Conservation (phyloP, 1,140 invertebrate genomes). For the Hyphantria cunea region DNA sequence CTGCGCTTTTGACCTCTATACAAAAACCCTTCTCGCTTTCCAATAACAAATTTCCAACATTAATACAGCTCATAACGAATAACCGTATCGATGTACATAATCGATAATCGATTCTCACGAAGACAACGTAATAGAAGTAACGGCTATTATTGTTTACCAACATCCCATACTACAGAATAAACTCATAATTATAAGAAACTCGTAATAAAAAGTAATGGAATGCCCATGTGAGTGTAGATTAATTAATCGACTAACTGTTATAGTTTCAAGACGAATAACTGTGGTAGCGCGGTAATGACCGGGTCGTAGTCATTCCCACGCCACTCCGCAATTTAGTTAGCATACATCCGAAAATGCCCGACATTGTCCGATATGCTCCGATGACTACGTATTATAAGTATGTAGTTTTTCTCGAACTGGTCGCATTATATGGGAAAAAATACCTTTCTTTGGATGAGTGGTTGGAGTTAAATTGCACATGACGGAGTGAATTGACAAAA, state of each 20-base stretch:
- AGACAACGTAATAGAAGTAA: background rate
- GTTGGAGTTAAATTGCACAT: no score
- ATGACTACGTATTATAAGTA: conserved; percentile 7
- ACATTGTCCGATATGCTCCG: conserved; percentile 23
- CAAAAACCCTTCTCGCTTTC: no score
- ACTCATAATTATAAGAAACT: conserved; percentile 1
- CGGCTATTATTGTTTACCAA: conserved; percentile 19
- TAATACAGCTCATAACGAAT: background rate
- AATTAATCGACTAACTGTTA: conserved; percentile 47
- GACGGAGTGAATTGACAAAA: no score
- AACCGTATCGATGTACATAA: background rate
- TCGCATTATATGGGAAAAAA: conserved; percentile 24
- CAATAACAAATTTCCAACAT: background rate
- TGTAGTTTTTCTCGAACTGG: conserved; percentile 5
- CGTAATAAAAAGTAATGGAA: conserved; percentile 19
- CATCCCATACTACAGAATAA: conserved; percentile 4
- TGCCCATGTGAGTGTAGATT: conserved; percentile 31
- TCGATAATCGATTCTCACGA: background rate
- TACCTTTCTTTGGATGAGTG: conserved; percentile 14
- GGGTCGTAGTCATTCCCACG: conserved; percentile 42
- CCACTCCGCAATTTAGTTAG: conserved; percentile 42
- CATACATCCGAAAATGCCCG: conserved; percentile 34
- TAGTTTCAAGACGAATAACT: conserved; percentile 42
- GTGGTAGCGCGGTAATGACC: conserved; percentile 34
- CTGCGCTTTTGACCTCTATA: no score